Conservation (phyloP, 2,113 vertebrate species). For the Malaclemys terrapin region DNA sequence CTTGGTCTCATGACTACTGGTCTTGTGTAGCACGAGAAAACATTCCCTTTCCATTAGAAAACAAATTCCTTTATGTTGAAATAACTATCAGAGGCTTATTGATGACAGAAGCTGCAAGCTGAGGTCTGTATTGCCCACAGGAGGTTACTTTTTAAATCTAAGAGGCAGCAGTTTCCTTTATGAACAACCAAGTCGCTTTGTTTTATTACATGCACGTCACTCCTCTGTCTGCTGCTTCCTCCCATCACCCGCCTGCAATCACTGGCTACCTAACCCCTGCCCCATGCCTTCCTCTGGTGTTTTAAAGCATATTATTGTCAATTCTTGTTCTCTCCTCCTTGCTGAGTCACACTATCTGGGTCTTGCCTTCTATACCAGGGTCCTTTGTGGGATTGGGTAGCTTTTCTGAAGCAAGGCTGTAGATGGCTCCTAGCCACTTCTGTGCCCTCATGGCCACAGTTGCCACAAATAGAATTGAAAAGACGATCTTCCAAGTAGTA, state of each 20-base stretch:
- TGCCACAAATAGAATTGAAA: neutral
- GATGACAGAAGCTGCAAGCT: neutral
- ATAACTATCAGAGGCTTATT: neutral
- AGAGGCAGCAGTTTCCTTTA: neutral
- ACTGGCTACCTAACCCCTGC: neutral
- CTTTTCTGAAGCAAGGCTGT: neutral
- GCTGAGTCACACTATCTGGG: neutral
- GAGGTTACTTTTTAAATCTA: neutral
- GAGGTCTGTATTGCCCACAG: neutral
- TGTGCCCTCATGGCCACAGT: neutral
- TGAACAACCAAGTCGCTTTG: neutral
- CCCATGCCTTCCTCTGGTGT: no score
- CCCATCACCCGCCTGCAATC: neutral
- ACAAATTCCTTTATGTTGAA: neutral
- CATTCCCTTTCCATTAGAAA: neutral
- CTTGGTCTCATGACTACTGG: no score
- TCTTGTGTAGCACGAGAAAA: neutral
- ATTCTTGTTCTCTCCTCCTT: no score
- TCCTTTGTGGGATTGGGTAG: neutral
- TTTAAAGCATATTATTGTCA: no score
- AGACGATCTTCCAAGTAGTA: neutral
- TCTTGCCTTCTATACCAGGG: neutral
- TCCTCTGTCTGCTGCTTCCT: neutral
- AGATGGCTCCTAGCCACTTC: neutral
- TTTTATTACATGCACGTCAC: neutral